A percentile compares a stretch with the other conserved stretches of the same genome.
Conservation (phyloP, 2,113 vertebrate species). For the Aldabrachelys gigantea region DNA sequence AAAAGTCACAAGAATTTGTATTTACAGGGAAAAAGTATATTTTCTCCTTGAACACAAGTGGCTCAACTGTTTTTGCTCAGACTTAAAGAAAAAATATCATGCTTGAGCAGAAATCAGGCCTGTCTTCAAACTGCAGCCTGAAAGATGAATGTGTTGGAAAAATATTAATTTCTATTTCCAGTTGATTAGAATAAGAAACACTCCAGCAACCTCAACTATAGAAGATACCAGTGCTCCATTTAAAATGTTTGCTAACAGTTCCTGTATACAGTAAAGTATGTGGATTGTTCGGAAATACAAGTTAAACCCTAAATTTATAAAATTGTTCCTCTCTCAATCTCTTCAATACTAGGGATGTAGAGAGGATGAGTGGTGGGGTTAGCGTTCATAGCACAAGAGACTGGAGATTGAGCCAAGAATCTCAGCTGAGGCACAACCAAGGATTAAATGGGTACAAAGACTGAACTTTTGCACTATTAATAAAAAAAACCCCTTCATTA, state of each 20-base stretch:
- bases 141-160: neutral
- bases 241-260: neutral
- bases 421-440: neutral
- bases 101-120: slow-evolving; percentile 20
- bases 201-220: neutral
- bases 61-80: slow-evolving; percentile 12
- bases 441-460: neutral
- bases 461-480: neutral
- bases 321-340: neutral
- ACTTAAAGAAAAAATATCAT: slow-evolving; percentile 23
- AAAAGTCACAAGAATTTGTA: neutral
- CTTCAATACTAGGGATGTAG: neutral
- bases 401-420: neutral
- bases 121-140: neutral
- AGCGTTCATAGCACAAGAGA: slow-evolving; percentile 1
- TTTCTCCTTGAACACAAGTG: slow-evolving; percentile 21
- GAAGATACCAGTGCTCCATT: neutral
- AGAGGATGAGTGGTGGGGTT: slow-evolving; percentile 33
- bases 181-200: neutral
- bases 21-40: neutral
- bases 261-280: neutral
- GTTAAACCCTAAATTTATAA: neutral
- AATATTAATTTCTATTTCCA: neutral
- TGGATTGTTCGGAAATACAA: neutral
- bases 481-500: neutral